Base-by-base conservation (phyloP, 1,140 invertebrate genomes). In the Aethina tumida region DNA sequence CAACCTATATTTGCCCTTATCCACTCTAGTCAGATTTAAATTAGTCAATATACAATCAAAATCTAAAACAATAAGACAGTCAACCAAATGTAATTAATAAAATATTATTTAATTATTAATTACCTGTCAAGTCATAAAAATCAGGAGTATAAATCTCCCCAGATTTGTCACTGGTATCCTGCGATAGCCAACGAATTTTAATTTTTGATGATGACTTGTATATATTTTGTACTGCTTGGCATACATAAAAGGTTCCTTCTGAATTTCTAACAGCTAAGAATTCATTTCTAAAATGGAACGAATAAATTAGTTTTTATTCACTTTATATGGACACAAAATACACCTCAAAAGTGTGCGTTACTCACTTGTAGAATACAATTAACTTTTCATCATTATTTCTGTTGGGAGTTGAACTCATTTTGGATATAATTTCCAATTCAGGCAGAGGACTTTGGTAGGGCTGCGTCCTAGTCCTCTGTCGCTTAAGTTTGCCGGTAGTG, bases 21-120 rank as follows among this genome's bases (percentile, higher is more conserved):
- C 77, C 15, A 84, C 68, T 55, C 78, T 76, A 12, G 77, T 72
- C 57, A 94, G 66, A 47, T 79, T 79, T 27, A 94, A 65, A 53
- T 86, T 90, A 4, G 88, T 91, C 46, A 94, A 65, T 63, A 91
- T 82, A 67, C 82, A 87, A 65, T 92, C 82, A 69, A 86, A 84
- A 66, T 90, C 85, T 87, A 35, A 22, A 32, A 40, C 22, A 45
- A 20, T 17, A 33, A 31, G 5, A 7, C 27, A 29, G 5, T 10
- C 6, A 12, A 29, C 14, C n/a, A 29, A 12, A 5, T 29, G 12
- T 5, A 6, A 29, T 12, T 7, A 5, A 7, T 29, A n/a, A n/a
- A n/a, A n/a, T n/a, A n/a, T n/a, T n/a, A n/a, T n/a, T n/a, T 24
- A 38, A 12, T 13, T 32, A 21, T 18, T n/a, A 25, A 21, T 53